Evolutionary conservation across 2,113 vertebrate species (phyloP).

Genomic region (Mustela lutreola): DNA sequence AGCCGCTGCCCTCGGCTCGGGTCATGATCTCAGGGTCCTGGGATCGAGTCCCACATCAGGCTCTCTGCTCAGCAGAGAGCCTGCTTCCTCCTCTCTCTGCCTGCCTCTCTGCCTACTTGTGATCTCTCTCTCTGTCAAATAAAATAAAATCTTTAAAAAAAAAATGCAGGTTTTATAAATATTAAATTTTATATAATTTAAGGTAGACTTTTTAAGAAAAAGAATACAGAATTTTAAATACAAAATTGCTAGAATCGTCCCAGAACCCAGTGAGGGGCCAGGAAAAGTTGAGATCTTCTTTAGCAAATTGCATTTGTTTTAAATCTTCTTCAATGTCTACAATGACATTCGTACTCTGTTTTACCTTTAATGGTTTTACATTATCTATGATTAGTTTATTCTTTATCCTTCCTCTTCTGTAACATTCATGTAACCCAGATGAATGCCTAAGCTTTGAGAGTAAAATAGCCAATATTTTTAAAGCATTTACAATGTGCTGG

Average conservation of each 20-base stretch:
- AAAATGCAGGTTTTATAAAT: not conserved
- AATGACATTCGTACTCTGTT: not conserved
- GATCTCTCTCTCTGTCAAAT: too few species aligned
- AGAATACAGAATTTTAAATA: not conserved
- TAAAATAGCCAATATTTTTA: constrained; percentile 40
- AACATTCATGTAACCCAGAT: not conserved
- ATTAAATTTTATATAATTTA: not conserved
- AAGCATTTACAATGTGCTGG: not conserved
- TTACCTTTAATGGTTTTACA: not conserved
- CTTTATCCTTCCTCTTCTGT: not conserved
- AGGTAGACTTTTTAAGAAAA: constrained; percentile 1
- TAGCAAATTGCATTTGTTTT: not conserved
- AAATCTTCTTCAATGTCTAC: not conserved
- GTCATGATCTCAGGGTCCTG: too few species aligned
- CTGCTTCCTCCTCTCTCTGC: too few species aligned
- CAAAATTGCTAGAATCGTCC: not conserved
- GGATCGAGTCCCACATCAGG: too few species aligned
- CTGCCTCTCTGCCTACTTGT: too few species aligned
- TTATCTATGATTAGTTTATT: not conserved
- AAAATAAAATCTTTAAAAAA: too few species aligned
- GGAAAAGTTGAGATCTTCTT: not conserved
- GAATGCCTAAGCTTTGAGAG: not conserved
- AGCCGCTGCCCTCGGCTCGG: too few species aligned
- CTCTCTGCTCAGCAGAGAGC: too few species aligned
- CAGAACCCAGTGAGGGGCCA: not conserved